Evolutionary conservation across 2,797 vertebrate genomes (phyloP).

Genomic region (Lepus townsendii): DNA sequence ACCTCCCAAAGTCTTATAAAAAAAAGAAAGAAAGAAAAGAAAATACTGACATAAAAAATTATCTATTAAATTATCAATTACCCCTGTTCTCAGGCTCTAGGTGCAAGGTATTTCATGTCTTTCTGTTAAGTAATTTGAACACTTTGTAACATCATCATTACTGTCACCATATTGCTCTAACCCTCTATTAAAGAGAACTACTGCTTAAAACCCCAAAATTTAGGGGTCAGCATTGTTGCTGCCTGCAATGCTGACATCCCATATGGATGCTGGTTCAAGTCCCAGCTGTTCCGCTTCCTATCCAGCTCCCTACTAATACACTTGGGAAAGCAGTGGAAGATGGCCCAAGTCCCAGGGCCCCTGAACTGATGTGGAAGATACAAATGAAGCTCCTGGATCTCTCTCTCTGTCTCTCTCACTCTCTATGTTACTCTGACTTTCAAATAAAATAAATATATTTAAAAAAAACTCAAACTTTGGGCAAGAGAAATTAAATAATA

Average conservation of each 20-base stretch:
- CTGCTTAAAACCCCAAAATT: conserved; percentile 14
- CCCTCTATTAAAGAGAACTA: background rate
- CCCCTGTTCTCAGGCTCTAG: background rate
- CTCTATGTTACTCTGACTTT: too few relatives aligned
- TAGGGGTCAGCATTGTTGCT: background rate
- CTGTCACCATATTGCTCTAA: background rate
- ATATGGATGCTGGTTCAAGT: too few relatives aligned
- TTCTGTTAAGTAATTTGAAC: background rate
- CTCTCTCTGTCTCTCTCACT: too few relatives aligned
- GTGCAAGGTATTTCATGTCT: background rate
- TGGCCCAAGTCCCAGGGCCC: too few relatives aligned
- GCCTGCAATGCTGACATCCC: too few relatives aligned
- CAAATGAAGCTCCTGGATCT: too few relatives aligned
- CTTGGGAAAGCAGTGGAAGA: too few relatives aligned
- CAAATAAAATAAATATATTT: too few relatives aligned
- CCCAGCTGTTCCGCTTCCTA: too few relatives aligned
- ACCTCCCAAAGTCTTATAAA: too few relatives aligned
- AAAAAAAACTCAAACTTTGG: background rate
- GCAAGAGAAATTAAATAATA: conserved; percentile 18
- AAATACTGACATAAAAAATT: background rate
- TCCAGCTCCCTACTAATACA: too few relatives aligned
- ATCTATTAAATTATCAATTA: background rate
- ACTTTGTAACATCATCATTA: background rate
- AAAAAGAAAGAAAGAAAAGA: background rate
- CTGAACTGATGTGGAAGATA: too few relatives aligned